Percentiles rank a stretch among this genome's conserved stretches.
Evolutionary conservation across 2,797 vertebrate species (phyloP).

Genomic region (Liasis olivaceus): DNA sequence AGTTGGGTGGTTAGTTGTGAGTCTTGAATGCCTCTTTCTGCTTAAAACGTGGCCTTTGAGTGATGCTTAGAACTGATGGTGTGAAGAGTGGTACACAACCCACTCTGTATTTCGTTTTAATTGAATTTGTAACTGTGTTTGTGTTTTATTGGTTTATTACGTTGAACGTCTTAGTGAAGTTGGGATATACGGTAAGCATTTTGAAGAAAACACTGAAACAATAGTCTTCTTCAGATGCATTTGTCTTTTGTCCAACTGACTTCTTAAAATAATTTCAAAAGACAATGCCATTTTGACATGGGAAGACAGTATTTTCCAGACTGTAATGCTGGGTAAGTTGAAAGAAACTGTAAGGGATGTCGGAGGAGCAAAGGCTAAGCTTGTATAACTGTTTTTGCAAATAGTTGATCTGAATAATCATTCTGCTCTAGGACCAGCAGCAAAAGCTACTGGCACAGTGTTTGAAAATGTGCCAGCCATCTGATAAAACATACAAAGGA

Average conservation of each 20-base stretch:
- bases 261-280: background rate
- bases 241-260: background rate
- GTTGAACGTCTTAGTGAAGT: background rate
- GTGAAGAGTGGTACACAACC: background rate
- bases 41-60: background rate
- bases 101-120: background rate
- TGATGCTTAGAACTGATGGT: background rate
- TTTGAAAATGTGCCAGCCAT: background rate
- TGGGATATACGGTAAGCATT: background rate
- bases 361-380: background rate
- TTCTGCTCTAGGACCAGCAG: slow-evolving; percentile 21
- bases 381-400: slow-evolving; percentile 36
- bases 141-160: background rate
- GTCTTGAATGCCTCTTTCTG: background rate
- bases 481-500: background rate
- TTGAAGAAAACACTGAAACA: background rate
- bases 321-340: background rate
- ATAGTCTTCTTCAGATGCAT: background rate
- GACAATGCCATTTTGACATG: background rate
- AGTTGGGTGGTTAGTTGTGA: background rate
- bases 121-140: background rate
- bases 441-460: background rate
- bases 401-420: slow-evolving; percentile 7
- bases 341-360: slow-evolving; percentile 3
- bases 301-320: background rate